Base-by-base conservation (phyloP, 2,113 vertebrate genomes). In the Rhinichthys klamathensis region DNA sequence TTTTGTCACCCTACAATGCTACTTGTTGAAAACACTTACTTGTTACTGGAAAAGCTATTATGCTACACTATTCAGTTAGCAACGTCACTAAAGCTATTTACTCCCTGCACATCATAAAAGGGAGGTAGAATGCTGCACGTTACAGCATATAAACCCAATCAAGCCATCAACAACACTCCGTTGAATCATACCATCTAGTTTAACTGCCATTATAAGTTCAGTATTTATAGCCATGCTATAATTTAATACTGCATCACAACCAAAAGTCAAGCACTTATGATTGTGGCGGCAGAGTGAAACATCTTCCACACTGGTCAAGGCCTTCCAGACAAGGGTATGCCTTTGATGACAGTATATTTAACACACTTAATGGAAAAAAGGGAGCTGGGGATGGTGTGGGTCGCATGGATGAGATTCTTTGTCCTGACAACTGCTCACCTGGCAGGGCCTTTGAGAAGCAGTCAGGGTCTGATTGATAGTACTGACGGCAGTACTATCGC, bases 291-390 rank as follows among this genome's bases (percentile, higher is more conserved):
- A 77, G 74, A 60, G 73, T 70, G 44, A 86, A 54, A 74, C 51
- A 81, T 73, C 77, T 73, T 67, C 65, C 60, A 23, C n/a, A 32
- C 70, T 6, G 38, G 58, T 77, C 83, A 82, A 78, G 76, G 76
- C 70, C 67, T 75, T 78, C 49, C 65, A 76, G 69, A 73, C 61
- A 74, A 81, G 75, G 58, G 49, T 54, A 54, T 75, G 82, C 69
- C 46, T 84, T 65, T 86, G 51, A 84, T 86, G 82, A 84, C 84
- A 87, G 83, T 80, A 80, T 86, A 86, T 88, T 88, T 82, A 86
- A 86, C 76, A 72, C 63, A 78, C 38, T 73, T 41, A 51, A 72
- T 83, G 58, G 76, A 80, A 88, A 78, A 85, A 88, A 76, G 69
- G 51, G 56, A 63, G 60, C 44, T 60, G 35, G 38, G 84, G 69